Percentiles rank a stretch among this genome's conserved stretches.
phyloP scores from a whole-genome alignment of 1,140 invertebrate genomes.

The Macrosteles quadrilineatus region DNA sequence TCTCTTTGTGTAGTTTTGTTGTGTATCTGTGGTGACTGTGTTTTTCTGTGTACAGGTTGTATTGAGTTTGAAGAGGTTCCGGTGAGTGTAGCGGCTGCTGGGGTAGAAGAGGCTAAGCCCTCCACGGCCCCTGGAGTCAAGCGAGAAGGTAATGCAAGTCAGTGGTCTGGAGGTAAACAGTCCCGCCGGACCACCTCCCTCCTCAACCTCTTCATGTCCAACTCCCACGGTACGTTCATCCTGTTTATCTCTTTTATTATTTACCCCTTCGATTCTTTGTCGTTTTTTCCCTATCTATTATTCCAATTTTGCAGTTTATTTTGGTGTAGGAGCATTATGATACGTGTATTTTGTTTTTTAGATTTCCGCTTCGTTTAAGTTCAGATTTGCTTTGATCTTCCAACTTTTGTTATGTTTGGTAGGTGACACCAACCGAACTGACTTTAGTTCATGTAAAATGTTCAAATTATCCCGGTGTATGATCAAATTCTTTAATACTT shows the following conservation, averaged over 20 bases:
- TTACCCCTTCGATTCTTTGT: not conserved
- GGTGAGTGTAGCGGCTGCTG: not conserved
- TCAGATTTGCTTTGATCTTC: too few species aligned
- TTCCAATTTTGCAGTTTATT: too few species aligned
- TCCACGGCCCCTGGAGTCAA: constrained; percentile 39
- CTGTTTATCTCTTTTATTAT: not conserved
- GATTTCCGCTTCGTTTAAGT: too few species aligned
- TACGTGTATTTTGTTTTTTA: too few species aligned
- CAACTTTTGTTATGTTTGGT: too few species aligned
- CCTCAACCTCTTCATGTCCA: constrained; percentile 92
- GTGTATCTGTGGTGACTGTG: too few species aligned
- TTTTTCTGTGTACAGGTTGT: constrained; percentile 49
- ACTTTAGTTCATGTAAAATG: too few species aligned
- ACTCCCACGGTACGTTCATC: constrained; percentile 78
- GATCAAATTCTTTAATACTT: too few species aligned
- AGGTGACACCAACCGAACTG: too few species aligned
- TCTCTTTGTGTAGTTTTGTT: too few species aligned
- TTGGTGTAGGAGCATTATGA: not conserved
- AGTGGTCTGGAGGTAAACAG: constrained; percentile 61
- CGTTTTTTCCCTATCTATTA: constrained; percentile 8
- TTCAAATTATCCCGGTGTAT: too few species aligned
- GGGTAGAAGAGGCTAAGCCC: not conserved
- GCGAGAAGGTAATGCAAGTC: constrained; percentile 59
- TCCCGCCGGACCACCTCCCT: constrained; percentile 90
- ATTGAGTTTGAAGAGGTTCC: constrained; percentile 58